Base-by-base conservation (phyloP, 2,113 vertebrate genomes). In the Lutjanus erythropterus region DNA sequence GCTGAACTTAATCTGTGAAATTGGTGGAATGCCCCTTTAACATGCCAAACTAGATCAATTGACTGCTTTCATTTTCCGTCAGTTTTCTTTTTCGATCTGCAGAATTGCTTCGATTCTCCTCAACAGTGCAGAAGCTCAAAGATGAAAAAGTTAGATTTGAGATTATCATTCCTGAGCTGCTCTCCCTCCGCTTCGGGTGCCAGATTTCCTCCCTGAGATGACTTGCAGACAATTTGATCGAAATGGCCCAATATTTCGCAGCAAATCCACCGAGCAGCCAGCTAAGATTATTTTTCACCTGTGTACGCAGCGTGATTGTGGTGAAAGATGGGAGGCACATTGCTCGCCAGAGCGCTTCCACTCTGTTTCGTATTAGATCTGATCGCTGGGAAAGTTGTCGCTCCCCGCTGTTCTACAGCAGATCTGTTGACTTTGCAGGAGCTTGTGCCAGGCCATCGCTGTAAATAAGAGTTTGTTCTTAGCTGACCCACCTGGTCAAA, bases 401-500 rank as follows among this genome's bases (percentile, higher is more conserved):
- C 72, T 83, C 77, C 75, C 73, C 41, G 52, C 89, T 85, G 89
- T 71, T 87, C 65, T 42, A 59, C 83, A 73, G 71, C 75, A 39
- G 59, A 49, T 81, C 70, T 93, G 88, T 93, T 92, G 90, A 85
- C 81, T 89, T 72, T 85, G 76, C 75, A 27, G 62, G 10, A 81
- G 80, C 60, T 31, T 25, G 49, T 80, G 82, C 76, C 81, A 71
- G 84, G 41, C 84, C 71, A 66, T 44, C 9, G 37, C 78, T 71
- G 31, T 73, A 71, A 87, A 80, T 67, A 81, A 79, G 77, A 84
- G 25, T 80, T 80, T 81, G 67, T 82, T 91, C 70, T 84, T 74
- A 39, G 74, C 86, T 81, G 84, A 85, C 89, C 83, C 87, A 92
- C 83, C 91, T 92, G 91, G 58, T 91, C 86, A 91, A 91, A 92